A percentile compares a stretch with the other conserved stretches of the same genome.
Evolutionary conservation across 2,797 vertebrate genomes (phyloP).

Genomic region (Argyrosomus regius): DNA sequence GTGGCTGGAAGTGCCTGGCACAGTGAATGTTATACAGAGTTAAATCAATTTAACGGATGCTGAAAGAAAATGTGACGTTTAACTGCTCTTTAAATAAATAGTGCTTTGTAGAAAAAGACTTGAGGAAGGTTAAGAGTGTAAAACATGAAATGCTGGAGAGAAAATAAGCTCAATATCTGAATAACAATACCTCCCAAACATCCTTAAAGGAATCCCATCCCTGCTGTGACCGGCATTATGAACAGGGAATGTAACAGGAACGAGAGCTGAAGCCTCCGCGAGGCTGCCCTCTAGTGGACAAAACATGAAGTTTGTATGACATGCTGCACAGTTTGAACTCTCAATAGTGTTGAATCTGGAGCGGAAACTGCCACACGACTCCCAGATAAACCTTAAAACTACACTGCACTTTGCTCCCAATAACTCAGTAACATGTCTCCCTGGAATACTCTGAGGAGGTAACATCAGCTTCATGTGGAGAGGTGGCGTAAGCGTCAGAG

Average conservation of each 20-base stretch:
- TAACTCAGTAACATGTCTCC: conserved; percentile 58
- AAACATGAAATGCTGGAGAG: conserved; percentile 35
- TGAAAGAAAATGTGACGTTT: conserved; percentile 1
- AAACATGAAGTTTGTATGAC: not conserved
- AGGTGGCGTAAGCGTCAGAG: conserved; percentile 33
- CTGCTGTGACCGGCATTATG: conserved; percentile 7
- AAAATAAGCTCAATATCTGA: not conserved
- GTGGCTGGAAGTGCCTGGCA: conserved; percentile 66
- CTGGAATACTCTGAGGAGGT: conserved; percentile 27
- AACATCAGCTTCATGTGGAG: conserved; percentile 40
- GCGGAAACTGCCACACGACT: conserved; percentile 13
- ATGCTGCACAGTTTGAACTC: conserved; percentile 9
- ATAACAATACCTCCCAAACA: conserved; percentile 41
- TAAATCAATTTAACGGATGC: conserved; percentile 20
- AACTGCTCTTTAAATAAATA: conserved; percentile 62
- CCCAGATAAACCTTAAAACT: conserved; percentile 1
- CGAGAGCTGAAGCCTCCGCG: not conserved
- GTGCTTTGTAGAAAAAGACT: conserved; percentile 27
- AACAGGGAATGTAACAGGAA: conserved; percentile 26
- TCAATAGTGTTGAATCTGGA: conserved; percentile 47
- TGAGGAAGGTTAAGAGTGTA: conserved; percentile 1
- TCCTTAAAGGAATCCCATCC: conserved; percentile 13
- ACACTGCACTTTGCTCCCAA: conserved; percentile 43
- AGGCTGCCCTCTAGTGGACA: conserved; percentile 75
- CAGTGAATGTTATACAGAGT: conserved; percentile 33